These are phyloP conservation scores for Muntiacus reevesi DNA, from an alignment of 2,113 vertebrate species.

Conservation along the genomic window DNA sequence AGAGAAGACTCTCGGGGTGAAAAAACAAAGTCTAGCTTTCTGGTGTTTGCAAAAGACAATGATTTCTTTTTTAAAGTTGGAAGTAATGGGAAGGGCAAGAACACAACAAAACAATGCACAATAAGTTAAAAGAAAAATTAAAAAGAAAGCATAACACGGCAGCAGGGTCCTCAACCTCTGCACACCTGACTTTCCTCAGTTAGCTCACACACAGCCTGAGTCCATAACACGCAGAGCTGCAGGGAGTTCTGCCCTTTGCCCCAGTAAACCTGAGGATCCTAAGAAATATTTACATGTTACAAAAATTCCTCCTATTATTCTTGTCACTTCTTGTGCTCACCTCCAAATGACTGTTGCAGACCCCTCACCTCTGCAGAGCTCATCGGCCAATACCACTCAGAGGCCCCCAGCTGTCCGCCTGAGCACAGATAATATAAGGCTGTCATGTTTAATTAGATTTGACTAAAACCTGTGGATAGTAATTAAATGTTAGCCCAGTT, in stretches of 20 bases:
- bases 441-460: background rate
- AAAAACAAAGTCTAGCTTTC: background rate
- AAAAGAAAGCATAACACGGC: background rate
- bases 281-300: background rate
- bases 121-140: background rate
- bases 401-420: background rate
- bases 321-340: background rate
- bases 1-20: background rate
- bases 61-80: background rate
- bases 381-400: background rate
- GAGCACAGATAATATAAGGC: background rate
- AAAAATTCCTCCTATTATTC: background rate
- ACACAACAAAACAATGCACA: background rate
- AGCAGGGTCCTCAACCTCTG: accelerated
- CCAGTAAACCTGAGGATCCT: background rate
- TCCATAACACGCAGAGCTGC: accelerated
- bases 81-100: background rate
- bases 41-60: background rate
- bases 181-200: background rate
- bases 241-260: background rate
- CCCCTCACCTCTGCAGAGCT: background rate
- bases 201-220: background rate
- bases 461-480: background rate
- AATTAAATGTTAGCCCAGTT: background rate
- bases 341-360: background rate